Conservation (phyloP, 2,888 invertebrate genomes). For the Dinocampus coccinellae region DNA sequence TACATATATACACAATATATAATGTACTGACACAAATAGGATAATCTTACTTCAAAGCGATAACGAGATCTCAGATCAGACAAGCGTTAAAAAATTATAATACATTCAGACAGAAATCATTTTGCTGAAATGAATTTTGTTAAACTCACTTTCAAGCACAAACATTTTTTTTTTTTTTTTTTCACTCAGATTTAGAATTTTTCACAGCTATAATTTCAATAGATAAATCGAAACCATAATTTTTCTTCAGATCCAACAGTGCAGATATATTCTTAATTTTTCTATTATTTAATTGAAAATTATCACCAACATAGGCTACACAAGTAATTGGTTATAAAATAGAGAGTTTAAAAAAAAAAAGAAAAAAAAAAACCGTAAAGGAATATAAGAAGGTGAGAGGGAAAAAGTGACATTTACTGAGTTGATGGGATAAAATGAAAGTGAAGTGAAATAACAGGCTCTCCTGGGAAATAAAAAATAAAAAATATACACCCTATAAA, state of each 20-base stretch:
- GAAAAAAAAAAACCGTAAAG: neutral
- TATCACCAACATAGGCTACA: neutral
- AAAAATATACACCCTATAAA: conserved; percentile 31
- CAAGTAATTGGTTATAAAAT: neutral
- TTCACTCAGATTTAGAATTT: neutral
- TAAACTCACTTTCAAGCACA: neutral
- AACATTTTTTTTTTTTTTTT: neutral
- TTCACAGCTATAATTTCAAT: neutral
- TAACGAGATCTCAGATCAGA: conserved; percentile 44
- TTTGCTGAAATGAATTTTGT: conserved; percentile 35
- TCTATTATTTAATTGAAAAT: neutral
- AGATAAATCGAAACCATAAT: neutral
- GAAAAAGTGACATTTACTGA: conserved; percentile 13
- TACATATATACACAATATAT: conserved; percentile 36
- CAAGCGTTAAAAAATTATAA: conserved; percentile 51
- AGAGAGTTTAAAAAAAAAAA: neutral
- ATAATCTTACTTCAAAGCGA: conserved; percentile 51
- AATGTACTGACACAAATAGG: conserved; percentile 22
- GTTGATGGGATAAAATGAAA: conserved; percentile 26
- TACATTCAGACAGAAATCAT: conserved; percentile 49
- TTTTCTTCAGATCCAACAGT: neutral
- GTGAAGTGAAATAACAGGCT: conserved; percentile 12
- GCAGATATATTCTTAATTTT: neutral
- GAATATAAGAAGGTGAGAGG: conserved; percentile 7
- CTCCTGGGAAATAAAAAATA: conserved; percentile 42